Evolutionary conservation across 1,140 invertebrate genomes (phyloP).

Genomic region (Bombus pascuorum): DNA sequence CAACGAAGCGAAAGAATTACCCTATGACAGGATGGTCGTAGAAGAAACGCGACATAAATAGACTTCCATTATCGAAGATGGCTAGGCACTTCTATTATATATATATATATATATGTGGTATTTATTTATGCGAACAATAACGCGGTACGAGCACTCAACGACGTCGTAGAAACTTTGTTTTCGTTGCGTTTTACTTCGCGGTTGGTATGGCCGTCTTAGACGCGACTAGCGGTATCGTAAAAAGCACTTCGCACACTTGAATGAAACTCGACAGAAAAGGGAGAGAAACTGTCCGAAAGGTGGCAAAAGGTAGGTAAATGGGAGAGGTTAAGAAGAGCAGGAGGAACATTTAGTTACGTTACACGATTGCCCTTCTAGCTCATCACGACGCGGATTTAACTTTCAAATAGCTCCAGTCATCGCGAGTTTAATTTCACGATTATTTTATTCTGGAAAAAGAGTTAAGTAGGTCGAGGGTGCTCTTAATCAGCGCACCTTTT

Average conservation of each 20-base stretch:
- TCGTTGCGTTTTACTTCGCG: neutral
- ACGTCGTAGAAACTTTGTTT: neutral
- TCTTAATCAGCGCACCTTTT: conserved; percentile 51
- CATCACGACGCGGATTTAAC: conserved; percentile 35
- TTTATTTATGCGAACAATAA: conserved; percentile 52
- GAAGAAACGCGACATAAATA: conserved; percentile 56
- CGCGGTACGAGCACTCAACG: neutral
- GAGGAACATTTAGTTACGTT: conserved; percentile 23
- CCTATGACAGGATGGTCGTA: conserved; percentile 39
- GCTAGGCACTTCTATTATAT: conserved; percentile 47
- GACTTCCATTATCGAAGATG: conserved; percentile 55
- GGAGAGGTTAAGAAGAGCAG: neutral
- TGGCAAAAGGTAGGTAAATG: neutral
- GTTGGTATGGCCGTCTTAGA: neutral
- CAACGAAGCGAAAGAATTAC: conserved; percentile 34
- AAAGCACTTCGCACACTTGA: conserved; percentile 5
- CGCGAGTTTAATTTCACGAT: conserved; percentile 48
- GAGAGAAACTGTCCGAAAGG: neutral
- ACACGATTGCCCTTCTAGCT: conserved; percentile 41
- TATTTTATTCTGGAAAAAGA: conserved; percentile 40
- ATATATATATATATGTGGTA: neutral
- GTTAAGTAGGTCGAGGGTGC: conserved; percentile 49
- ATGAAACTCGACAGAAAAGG: neutral
- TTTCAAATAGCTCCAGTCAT: conserved; percentile 40
- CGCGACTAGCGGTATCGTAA: neutral